Base-by-base conservation (phyloP, 2,888 invertebrate species). In the Standfussiana lucernea region DNA sequence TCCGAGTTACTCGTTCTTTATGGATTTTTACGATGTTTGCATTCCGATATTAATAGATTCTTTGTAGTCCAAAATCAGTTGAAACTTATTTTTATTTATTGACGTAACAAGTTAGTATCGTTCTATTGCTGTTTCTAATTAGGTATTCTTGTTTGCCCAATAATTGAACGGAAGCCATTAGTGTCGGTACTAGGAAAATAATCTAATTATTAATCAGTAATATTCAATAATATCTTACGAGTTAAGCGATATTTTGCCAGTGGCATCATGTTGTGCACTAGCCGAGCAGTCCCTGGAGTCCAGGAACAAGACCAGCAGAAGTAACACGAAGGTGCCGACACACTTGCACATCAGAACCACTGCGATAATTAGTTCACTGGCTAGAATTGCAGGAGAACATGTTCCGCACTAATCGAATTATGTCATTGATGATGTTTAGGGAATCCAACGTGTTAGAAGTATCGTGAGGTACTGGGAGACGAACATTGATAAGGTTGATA, bases 321-420 rank as follows among this genome's bases (percentile, higher is more conserved):
- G 88, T 83, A 95, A 91, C 84, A 94, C 92, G 78, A 92, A 90
- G 68, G 91, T 88, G 88, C 93, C 91, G 88, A 92, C 90, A 90
- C 92, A 93, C 94, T 95, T 94, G 94, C 92, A 96, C 96, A 96
- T 96, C 94, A 95, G 96, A 96, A 92, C 92, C 93, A 93, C 93
- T 91, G 92, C 88, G 70, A 87, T 88, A 82, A 75, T 85, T 87
- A 89, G 88, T 90, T 91, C 88, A 91, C 90, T 89, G 86, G 84
- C 81, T 88, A 88, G 73, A 89, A 80, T 79, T 87, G 82, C 80
- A 80, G 77, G 65, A 77, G 76, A 84, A 79, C 86, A 89, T 86
- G 72, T 78, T 88, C 74, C 47, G 59, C 78, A 72, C 83, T 79
- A 82, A 91, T 87, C 79, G 83, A 86, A 88, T 87, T 81, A 88